phyloP scores from a whole-genome alignment of 2,113 vertebrate genomes.

The Corythaixoides concolor region DNA sequence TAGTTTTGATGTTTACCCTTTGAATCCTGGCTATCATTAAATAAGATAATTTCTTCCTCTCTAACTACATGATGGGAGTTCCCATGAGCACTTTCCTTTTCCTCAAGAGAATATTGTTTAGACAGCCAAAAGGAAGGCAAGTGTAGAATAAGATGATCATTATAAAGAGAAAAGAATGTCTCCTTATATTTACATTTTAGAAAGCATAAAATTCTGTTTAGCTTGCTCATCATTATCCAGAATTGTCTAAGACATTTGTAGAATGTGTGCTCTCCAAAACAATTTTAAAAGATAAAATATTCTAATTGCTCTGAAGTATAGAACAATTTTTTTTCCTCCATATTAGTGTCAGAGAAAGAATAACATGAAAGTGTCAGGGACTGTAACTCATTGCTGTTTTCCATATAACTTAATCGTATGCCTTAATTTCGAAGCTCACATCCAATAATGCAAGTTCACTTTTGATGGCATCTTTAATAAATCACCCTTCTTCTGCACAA shows the following conservation, averaged over 20 bases:
- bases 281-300: background rate
- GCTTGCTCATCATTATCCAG: background rate
- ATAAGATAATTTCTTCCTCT: background rate
- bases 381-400: background rate
- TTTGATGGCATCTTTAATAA: background rate
- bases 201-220: background rate
- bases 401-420: background rate
- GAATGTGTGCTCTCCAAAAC: background rate
- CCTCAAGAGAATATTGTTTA: background rate
- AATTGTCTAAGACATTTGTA: background rate
- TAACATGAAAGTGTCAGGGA: background rate
- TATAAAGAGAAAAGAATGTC: background rate
- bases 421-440: background rate
- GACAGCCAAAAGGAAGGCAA: background rate
- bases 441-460: background rate
- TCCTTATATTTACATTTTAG: background rate
- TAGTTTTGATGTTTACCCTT: background rate
- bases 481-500: background rate
- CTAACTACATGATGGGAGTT: background rate
- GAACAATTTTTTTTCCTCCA: background rate
- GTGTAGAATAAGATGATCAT: background rate
- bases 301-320: background rate
- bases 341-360: background rate
- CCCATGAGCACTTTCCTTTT: background rate
- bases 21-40: background rate